These are phyloP conservation scores for Cydia strobilella DNA, from an alignment of 1,140 invertebrate genomes.

Conservation along the genomic window DNA sequence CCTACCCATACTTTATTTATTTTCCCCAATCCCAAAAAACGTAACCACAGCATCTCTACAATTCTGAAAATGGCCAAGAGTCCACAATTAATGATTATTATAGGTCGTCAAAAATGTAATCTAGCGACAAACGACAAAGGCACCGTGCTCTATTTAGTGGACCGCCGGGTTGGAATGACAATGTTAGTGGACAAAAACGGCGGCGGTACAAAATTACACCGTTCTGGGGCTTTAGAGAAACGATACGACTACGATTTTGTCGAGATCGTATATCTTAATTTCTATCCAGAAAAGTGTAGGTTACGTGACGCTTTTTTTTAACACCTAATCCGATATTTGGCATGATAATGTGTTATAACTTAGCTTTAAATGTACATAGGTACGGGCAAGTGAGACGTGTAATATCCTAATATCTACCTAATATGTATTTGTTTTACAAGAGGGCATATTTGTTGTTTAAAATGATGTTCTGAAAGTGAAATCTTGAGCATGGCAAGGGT, in stretches of 20 bases:
- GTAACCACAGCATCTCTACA: not conserved
- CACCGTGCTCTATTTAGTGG: constrained; percentile 51
- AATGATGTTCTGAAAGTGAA: no score
- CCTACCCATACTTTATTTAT: not conserved
- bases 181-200: constrained; percentile 49
- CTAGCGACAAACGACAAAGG: constrained; percentile 47
- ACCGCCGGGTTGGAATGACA: constrained; percentile 52
- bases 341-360: no score
- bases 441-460: no score
- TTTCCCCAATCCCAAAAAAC: not conserved
- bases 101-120: constrained; percentile 47
- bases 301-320: no score
- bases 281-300: no score
- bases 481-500: no score
- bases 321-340: no score
- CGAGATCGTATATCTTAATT: no score
- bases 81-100: constrained; percentile 39
- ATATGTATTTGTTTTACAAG: no score
- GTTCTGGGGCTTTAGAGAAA: constrained; percentile 23
- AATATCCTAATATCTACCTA: no score
- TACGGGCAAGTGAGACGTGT: no score
- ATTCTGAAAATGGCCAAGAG: not conserved
- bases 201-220: constrained; percentile 50
- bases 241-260: constrained; percentile 36
- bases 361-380: no score